A percentile compares a stretch with the other conserved stretches of the same genome.
Evolutionary conservation across 2,113 vertebrate genomes (phyloP).

Genomic region (Bostrychus sinensis): DNA sequence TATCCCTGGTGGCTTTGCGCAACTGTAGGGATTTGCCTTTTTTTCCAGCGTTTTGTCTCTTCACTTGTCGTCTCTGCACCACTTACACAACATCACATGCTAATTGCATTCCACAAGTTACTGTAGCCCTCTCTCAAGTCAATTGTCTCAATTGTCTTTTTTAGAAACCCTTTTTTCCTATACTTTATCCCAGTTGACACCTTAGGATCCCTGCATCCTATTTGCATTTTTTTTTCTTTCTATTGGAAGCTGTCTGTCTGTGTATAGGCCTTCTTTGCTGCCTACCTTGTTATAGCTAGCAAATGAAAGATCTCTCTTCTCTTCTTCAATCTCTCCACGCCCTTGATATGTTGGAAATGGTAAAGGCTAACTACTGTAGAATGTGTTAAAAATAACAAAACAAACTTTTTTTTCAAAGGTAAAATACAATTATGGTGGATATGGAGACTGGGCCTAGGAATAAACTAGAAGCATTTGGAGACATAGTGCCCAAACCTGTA

Average conservation of each 20-base stretch:
- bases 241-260: constrained; percentile 8
- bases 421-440: too few species aligned
- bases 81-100: constrained; percentile 39
- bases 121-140: constrained; percentile 26
- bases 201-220: constrained; percentile 22
- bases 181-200: constrained; percentile 27
- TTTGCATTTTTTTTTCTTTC: constrained; percentile 36
- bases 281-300: constrained; percentile 55
- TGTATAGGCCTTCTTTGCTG: constrained; percentile 21
- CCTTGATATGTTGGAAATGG: background rate
- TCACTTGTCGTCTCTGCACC: constrained; percentile 33
- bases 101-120: constrained; percentile 50
- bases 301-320: constrained; percentile 45
- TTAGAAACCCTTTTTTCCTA: background rate
- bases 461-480: too few species aligned
- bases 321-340: constrained; percentile 19
- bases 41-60: constrained; percentile 19
- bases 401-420: too few species aligned
- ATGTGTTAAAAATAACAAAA: too few species aligned
- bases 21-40: constrained; percentile 58
- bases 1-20: constrained; percentile 57
- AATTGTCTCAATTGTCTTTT: constrained; percentile 27
- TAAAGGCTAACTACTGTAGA: too few species aligned
- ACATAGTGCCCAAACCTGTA: too few species aligned
- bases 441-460: too few species aligned